Base-by-base conservation (phyloP, 2,888 invertebrate genomes). In the Thalpophila matura region DNA sequence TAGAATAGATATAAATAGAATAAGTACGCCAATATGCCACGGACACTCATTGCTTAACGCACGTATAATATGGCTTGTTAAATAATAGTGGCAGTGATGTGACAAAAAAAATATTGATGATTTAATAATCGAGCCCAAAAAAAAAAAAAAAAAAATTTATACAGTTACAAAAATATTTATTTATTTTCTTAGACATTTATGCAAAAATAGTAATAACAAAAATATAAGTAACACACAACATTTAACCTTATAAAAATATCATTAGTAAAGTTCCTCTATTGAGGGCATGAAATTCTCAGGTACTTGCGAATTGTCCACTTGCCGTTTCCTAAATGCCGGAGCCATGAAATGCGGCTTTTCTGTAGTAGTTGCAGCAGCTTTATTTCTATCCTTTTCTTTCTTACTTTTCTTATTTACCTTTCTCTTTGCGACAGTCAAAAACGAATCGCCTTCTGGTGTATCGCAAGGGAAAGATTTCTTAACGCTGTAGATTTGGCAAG, bases 231-330 rank as follows among this genome's bases (percentile, higher is more conserved):
- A 27, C 45, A 20, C 33, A n/a, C n/a, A 42, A 29, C n/a, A 20
- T 45, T 33, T 14, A 16, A 27, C 4, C 12, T 38, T 22, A n/a
- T 20, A n/a, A 14, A 18, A 27, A 46, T 49, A 16, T 20, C 16
- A 51, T 69, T 60, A 80, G 47, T 81, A 85, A 40, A 86, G 53
- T 24, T 91, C 89, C 75, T 92, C 91, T 63, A 90, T 81, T 1
- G 92, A 92, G 1, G 88, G 79, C 87, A 89, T 88, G 33, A 86
- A 86, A 77, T 85, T 88, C 64, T 92, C 91, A 5, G 86, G 79
- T 43, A 87, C 68, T 51, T 89, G 85, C 14, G 84, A 82, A 64
- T 83, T 83, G 35, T 91, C 90, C 4, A 84, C 72, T 49, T 90
- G 84, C 16, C 88, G 82, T 76, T 90, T 91, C 47, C 74, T 86